phyloP scores from a whole-genome alignment of 2,797 vertebrate genomes.

The Macrochelys suwanniensis region DNA sequence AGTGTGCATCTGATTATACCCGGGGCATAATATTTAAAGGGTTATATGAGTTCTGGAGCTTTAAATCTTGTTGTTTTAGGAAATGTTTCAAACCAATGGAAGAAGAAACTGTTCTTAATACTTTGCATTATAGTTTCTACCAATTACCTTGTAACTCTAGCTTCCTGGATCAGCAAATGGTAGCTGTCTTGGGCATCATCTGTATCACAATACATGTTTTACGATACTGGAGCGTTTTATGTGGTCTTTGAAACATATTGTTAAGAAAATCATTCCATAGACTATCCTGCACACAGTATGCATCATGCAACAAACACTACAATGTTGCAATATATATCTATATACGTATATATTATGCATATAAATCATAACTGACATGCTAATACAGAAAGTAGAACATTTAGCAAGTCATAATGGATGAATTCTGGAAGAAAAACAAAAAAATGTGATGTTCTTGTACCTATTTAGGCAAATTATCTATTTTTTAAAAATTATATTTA shows the following conservation, averaged over 20 bases:
- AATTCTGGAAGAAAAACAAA: neutral
- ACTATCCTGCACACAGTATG: neutral
- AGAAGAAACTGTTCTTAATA: neutral
- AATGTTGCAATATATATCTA: neutral
- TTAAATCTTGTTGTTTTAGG: neutral
- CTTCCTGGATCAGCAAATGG: neutral
- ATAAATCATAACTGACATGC: neutral
- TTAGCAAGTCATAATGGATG: neutral
- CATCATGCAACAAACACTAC: neutral
- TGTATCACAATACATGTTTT: neutral
- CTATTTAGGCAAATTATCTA: neutral
- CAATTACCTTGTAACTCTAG: neutral
- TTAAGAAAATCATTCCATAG: neutral
- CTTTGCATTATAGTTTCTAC: neutral
- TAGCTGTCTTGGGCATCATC: neutral
- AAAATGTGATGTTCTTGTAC: neutral
- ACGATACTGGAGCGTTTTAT: neutral
- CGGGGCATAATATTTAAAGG: neutral
- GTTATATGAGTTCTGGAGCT: neutral
- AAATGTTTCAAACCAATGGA: neutral
- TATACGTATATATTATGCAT: neutral
- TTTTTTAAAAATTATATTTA: conserved; percentile 1
- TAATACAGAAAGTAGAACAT: neutral
- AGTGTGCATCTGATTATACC: neutral
- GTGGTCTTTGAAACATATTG: neutral